Percentiles rank a stretch among this genome's conserved stretches.
Conservation (phyloP, 2,113 vertebrate species). For the Oryzias celebensis region DNA sequence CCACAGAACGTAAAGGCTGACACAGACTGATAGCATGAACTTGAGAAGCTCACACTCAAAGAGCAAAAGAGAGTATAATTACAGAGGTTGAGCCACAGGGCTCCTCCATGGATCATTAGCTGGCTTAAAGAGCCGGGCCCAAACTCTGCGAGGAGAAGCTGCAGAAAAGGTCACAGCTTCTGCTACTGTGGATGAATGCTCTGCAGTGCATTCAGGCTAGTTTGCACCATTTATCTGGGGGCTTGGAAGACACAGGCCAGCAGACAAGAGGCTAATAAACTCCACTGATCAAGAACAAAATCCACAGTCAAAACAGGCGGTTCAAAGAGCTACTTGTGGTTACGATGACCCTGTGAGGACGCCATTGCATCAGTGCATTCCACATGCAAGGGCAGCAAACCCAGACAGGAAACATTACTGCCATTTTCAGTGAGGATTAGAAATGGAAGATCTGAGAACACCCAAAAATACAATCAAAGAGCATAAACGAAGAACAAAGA, state of each 20-base stretch:
- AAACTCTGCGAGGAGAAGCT: conserved; percentile 18
- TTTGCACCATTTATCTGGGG: conserved; percentile 36
- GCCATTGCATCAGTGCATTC: no score
- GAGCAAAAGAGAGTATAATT: conserved; percentile 54
- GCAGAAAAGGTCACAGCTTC: conserved; percentile 58
- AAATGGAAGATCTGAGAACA: no score
- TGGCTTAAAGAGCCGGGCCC: conserved; percentile 54
- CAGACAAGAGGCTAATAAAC: conserved; percentile 32
- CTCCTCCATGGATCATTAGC: conserved; percentile 63
- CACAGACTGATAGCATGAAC: conserved; percentile 42
- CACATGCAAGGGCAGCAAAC: no score
- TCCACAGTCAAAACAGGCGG: background rate
- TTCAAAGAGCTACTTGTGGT: background rate
- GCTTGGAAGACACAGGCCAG: conserved; percentile 17
- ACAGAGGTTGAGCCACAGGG: conserved; percentile 61
- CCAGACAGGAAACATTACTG: no score
- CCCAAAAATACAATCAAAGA: no score
- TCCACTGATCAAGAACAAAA: conserved; percentile 8
- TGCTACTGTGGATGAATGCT: conserved; percentile 24
- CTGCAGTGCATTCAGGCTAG: conserved; percentile 4
- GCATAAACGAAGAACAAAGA: no score
- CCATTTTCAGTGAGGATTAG: no score
- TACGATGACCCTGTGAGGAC: background rate
- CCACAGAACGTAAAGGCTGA: conserved; percentile 32
- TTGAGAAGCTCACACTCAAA: conserved; percentile 9